A percentile compares a stretch with the other conserved stretches of the same genome.
phyloP scores from a whole-genome alignment of 2,888 invertebrate species.

The Clusia tigrina region DNA sequence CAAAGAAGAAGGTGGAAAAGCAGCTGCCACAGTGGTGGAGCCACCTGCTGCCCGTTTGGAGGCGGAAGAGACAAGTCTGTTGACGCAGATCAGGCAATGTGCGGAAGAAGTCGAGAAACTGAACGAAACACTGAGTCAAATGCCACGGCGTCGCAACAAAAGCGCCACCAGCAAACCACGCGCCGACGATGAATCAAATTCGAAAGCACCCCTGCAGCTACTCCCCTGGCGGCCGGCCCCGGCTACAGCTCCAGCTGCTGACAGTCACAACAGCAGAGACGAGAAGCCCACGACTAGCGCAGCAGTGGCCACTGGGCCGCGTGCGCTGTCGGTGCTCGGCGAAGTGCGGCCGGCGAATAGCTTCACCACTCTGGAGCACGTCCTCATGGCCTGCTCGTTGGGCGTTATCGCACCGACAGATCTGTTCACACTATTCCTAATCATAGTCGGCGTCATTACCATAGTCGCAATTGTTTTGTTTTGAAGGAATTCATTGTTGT shows the following conservation, averaged over 20 bases:
- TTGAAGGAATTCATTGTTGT: constrained; percentile 5
- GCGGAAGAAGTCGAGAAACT: constrained; percentile 21
- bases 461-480: constrained; percentile 69
- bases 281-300: constrained; percentile 49
- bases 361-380: constrained; percentile 66
- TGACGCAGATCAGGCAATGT: constrained; percentile 21
- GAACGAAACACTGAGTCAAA: constrained; percentile 18
- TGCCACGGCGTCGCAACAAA: constrained; percentile 14
- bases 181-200: neutral
- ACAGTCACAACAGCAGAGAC: constrained; percentile 25
- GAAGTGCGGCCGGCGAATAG: constrained; percentile 52
- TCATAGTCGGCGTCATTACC: constrained; percentile 78
- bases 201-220: neutral
- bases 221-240: constrained; percentile 19
- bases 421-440: constrained; percentile 77
- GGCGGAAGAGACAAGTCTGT: neutral
- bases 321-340: constrained; percentile 52
- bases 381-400: constrained; percentile 81
- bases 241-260: constrained; percentile 23
- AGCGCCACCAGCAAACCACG: neutral
- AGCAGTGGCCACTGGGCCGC: constrained; percentile 27
- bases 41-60: no score
- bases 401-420: constrained; percentile 75
- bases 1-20: neutral
- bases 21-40: neutral